Base-by-base conservation (phyloP, 2,797 vertebrate species). In the Falco naumanni region DNA sequence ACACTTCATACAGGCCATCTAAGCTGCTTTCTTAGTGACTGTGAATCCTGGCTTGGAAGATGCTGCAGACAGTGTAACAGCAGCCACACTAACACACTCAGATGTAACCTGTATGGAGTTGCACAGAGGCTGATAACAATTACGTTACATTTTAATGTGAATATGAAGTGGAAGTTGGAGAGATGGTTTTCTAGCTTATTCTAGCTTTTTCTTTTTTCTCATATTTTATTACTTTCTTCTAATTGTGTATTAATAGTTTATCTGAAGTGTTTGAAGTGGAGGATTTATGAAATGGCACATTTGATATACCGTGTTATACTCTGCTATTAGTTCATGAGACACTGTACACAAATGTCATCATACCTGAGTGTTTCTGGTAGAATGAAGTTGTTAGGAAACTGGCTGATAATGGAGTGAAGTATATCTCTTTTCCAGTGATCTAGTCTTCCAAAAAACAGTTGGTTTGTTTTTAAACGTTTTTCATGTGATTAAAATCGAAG, bases 21-120 rank as follows among this genome's bases (percentile, higher is more conserved):
- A 16, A 70, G n/a, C 90, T 89, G 76, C 28, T 69, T 83, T 94
- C 25, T 94, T 53, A 53, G 4, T 65, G 87, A 41, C 20, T 68
- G 37, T 72, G 64, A 90, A 34, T 86, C 53, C 8, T 87, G 66
- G 28, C 25, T 18, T 81, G 47, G 34, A 78, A 51, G 43, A 11
- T 74, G 26, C 61, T 85, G 29, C 47, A 84, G 70, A 57, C 28
- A 43, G 2, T 26, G 28, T 63, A 77, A 76, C 14, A 88, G 61
- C 57, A 90, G 78, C 61, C 33, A 54, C 28, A 5, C 6, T 25
- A 33, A 11, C 1, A 2, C 68, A 76, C 59, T 90, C 41, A 34
- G 16, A 20, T 79, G 89, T 84, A 83, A 70, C 34, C 19, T 83
- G 5, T 51, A 11, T 69, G 37, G 18, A 72, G n/a, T 54, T 89